Percentiles rank a stretch among this genome's conserved stretches.
Evolutionary conservation across 2,888 invertebrate genomes (phyloP).

Genomic region (Microdon myrmicae): DNA sequence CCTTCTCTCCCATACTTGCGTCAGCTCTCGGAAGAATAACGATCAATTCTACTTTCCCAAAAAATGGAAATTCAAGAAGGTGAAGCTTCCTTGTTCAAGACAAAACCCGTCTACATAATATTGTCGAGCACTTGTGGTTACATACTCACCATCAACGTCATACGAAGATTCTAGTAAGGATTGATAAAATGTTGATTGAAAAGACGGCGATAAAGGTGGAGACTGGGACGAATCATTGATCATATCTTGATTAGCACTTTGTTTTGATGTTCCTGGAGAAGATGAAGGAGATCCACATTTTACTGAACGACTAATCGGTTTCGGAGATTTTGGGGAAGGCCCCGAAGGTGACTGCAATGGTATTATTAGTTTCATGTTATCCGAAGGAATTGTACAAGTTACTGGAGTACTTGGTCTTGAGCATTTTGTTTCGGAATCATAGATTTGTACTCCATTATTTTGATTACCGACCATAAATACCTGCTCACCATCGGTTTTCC

Average conservation of each 20-base stretch:
- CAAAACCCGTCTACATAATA: too few species aligned
- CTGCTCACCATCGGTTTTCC: conserved; percentile 22
- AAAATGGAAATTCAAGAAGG: too few species aligned
- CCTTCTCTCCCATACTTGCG: too few species aligned
- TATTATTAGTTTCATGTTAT: not conserved
- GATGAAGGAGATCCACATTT: not conserved
- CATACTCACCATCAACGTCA: conserved; percentile 61
- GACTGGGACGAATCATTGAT: conserved; percentile 43
- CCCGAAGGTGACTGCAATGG: not conserved
- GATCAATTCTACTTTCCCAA: too few species aligned
- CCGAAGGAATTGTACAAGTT: conserved; percentile 1
- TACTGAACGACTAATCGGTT: conserved; percentile 1
- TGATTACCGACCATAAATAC: conserved; percentile 15
- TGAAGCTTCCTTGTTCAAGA: too few species aligned
- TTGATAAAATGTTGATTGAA: conserved; percentile 67
- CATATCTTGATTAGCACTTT: not conserved
- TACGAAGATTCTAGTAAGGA: conserved; percentile 66
- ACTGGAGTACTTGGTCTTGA: conserved; percentile 33
- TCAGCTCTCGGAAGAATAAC: too few species aligned
- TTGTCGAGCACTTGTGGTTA: conserved; percentile 14
- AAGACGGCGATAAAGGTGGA: conserved; percentile 61
- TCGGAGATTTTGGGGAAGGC: conserved; percentile 14
- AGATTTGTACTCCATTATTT: conserved; percentile 15
- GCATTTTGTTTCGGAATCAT: conserved; percentile 29
- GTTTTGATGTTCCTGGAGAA: conserved; percentile 9